Evolutionary conservation across 2,888 invertebrate genomes (phyloP).

Genomic region (Ornithoptera alexandrae): DNA sequence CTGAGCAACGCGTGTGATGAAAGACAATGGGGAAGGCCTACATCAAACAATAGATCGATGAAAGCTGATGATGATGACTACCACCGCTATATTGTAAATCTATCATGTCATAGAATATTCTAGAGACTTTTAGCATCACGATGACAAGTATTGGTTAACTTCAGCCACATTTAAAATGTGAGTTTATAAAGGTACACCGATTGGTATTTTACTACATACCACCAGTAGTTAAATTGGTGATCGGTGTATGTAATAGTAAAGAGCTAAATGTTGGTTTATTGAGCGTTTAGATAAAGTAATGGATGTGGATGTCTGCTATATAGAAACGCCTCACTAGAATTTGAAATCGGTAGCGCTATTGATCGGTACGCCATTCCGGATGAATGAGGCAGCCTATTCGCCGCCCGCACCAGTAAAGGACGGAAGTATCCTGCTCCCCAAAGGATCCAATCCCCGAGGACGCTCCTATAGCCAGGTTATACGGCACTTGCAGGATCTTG

Average conservation of each 20-base stretch:
- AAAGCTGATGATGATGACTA: too few species aligned
- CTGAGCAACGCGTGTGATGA: too few species aligned
- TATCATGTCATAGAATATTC: too few species aligned
- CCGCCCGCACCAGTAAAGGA: conserved; percentile 42
- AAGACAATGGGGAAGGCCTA: too few species aligned
- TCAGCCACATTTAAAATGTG: too few species aligned
- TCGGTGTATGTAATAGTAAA: neutral
- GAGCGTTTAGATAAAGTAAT: neutral
- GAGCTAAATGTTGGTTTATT: conserved; percentile 4
- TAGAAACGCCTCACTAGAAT: conserved; percentile 50
- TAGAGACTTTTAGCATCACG: too few species aligned
- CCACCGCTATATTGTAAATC: too few species aligned
- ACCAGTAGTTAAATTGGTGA: neutral
- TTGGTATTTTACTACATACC: too few species aligned
- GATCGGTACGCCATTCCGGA: conserved; percentile 51
- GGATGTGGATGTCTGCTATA: conserved; percentile 33
- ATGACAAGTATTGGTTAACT: too few species aligned
- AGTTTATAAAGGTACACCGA: too few species aligned
- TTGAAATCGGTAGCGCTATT: conserved; percentile 64
- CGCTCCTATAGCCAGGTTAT: conserved; percentile 31
- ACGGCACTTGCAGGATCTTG: conserved; percentile 7
- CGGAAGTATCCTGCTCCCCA: conserved; percentile 36
- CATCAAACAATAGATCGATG: too few species aligned
- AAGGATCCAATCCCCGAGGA: conserved; percentile 42
- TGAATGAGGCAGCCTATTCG: conserved; percentile 36